phyloP scores from a whole-genome alignment of 2,888 invertebrate species.

The Brenthis ino region DNA sequence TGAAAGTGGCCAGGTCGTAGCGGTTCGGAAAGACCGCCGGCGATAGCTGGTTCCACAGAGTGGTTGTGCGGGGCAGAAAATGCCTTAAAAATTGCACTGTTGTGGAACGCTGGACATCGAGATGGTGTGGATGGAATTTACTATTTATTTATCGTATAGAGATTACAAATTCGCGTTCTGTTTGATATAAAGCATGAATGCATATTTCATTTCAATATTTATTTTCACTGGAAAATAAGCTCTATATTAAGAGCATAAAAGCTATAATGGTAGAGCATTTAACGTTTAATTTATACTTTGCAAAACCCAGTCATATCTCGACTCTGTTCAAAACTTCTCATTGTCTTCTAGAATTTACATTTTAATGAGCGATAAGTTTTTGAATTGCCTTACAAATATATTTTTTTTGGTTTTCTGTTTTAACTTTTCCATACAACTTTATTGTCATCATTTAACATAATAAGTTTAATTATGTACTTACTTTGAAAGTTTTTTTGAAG shows the following conservation, averaged over 20 bases:
- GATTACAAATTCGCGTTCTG: constrained; percentile 1
- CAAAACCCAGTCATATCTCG: neutral
- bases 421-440: neutral
- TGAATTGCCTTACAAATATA: neutral
- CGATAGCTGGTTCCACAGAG: no score
- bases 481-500: no score
- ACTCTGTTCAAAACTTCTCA: constrained; percentile 10
- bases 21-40: no score
- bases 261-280: neutral
- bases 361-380: constrained; percentile 20
- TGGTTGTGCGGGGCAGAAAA: no score
- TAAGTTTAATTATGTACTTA: no score
- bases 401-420: neutral
- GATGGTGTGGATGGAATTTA: no score
- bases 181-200: constrained; percentile 5
- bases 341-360: constrained; percentile 14
- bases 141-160: neutral
- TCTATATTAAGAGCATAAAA: neutral
- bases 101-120: no score
- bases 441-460: neutral
- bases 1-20: no score
- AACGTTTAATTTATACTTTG: no score
- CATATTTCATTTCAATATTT: neutral
- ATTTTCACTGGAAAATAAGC: neutral
- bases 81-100: no score